These are phyloP conservation scores for Tursiops truncatus DNA, from an alignment of 2,113 vertebrate genomes.

Conservation along the genomic window DNA sequence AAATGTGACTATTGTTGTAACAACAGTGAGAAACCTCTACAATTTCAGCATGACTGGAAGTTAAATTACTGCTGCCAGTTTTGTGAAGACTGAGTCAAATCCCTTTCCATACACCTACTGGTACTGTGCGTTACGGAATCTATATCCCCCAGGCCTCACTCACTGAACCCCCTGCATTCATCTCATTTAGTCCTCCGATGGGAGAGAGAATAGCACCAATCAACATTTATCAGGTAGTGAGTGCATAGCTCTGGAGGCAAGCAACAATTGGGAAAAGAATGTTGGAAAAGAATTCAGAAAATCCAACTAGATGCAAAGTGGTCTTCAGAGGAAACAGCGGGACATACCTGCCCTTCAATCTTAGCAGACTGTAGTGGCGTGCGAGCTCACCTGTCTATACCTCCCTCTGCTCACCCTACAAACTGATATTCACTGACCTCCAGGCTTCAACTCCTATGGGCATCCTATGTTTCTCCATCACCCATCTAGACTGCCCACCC, in stretches of 20 bases:
- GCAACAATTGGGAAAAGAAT: not conserved
- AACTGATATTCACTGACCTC: not conserved
- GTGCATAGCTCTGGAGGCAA: not conserved
- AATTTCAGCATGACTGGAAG: not conserved
- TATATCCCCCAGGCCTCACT: not conserved
- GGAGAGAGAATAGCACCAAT: not conserved
- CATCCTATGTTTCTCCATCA: not conserved
- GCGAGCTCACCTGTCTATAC: not conserved
- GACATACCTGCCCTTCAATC: not conserved
- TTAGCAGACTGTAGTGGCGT: not conserved
- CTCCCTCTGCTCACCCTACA: not conserved
- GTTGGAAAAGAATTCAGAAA: constrained; percentile 7
- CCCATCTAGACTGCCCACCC: not conserved
- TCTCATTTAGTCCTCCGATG: not conserved
- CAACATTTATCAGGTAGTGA: not conserved
- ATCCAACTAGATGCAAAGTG: not conserved
- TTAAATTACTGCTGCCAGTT: not conserved
- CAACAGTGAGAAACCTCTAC: not conserved
- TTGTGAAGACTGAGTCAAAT: not conserved
- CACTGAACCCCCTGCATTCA: not conserved
- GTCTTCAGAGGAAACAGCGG: not conserved
- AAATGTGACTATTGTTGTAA: not conserved
- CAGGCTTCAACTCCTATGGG: not conserved
- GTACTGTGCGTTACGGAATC: not conserved
- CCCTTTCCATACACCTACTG: not conserved